Evolutionary conservation across 2,113 vertebrate species (phyloP).

Genomic region (Odontesthes bonariensis): DNA sequence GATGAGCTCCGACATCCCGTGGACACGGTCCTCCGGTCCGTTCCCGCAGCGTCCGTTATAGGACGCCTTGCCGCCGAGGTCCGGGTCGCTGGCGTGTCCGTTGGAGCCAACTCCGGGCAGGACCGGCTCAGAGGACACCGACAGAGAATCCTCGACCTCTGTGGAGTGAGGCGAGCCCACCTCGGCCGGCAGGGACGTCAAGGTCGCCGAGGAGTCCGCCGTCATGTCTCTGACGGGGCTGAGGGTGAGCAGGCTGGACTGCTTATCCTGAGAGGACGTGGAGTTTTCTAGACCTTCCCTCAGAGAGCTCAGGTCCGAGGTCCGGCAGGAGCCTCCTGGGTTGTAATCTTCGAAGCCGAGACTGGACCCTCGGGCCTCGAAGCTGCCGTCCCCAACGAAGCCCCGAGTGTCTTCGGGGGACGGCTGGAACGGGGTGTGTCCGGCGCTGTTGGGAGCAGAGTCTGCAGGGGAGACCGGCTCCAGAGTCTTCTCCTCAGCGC

Average conservation of each 20-base stretch:
- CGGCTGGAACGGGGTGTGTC: constrained; percentile 79
- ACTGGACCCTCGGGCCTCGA: constrained; percentile 41
- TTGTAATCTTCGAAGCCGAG: constrained; percentile 64
- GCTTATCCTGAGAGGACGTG: constrained; percentile 78
- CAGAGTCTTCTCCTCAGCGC: constrained; percentile 76
- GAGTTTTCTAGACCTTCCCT: constrained; percentile 73
- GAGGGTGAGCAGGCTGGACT: constrained; percentile 83
- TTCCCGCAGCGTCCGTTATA: constrained; percentile 65
- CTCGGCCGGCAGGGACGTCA: constrained; percentile 90
- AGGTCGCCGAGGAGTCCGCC: constrained; percentile 84
- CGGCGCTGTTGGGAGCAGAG: constrained; percentile 70
- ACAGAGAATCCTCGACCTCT: constrained; percentile 90
- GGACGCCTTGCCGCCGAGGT: constrained; percentile 75
- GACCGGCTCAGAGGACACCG: constrained; percentile 89
- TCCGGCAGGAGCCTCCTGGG: constrained; percentile 61
- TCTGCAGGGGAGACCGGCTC: constrained; percentile 82
- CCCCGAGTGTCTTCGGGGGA: constrained; percentile 57
- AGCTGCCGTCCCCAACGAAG: constrained; percentile 61
- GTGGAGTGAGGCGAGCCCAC: constrained; percentile 91
- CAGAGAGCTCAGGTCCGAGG: constrained; percentile 52
- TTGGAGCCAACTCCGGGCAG: constrained; percentile 63
- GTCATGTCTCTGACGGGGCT: constrained; percentile 83
- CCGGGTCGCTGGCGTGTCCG: constrained; percentile 63
- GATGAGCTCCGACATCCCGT: constrained; percentile 49
- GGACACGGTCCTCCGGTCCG: constrained; percentile 57